phyloP scores from a whole-genome alignment of 1,140 invertebrate species.

The Paraescarpia echinospica region DNA sequence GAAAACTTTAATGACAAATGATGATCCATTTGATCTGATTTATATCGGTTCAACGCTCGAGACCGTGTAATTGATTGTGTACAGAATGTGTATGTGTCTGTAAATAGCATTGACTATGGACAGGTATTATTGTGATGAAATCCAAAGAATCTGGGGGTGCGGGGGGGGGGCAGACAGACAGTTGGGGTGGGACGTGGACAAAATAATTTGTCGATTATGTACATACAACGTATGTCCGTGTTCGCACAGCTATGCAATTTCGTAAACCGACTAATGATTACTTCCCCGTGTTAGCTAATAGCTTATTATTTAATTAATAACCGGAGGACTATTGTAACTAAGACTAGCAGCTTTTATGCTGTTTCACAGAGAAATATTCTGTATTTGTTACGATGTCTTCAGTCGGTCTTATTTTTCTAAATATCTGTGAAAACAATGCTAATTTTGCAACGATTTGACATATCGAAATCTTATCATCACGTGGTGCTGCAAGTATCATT shows the following conservation, averaged over 20 bases:
- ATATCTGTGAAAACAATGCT: background rate
- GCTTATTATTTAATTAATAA: background rate
- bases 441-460: background rate
- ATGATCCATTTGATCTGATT: background rate
- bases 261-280: background rate
- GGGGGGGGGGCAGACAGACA: background rate
- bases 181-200: background rate
- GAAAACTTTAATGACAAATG: background rate
- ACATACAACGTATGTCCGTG: background rate
- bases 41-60: background rate
- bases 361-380: background rate
- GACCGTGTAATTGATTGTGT: background rate
- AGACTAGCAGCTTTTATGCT: background rate
- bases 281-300: background rate
- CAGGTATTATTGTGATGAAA: background rate
- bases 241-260: background rate
- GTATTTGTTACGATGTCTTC: background rate
- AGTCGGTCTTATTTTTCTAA: background rate
- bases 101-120: background rate
- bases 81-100: background rate
- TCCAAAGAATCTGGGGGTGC: background rate
- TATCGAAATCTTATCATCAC: background rate
- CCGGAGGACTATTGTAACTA: background rate
- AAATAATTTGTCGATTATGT: background rate
- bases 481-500: background rate